phyloP scores from a whole-genome alignment of 2,797 vertebrate genomes.

The Denticeps clupeoides region DNA sequence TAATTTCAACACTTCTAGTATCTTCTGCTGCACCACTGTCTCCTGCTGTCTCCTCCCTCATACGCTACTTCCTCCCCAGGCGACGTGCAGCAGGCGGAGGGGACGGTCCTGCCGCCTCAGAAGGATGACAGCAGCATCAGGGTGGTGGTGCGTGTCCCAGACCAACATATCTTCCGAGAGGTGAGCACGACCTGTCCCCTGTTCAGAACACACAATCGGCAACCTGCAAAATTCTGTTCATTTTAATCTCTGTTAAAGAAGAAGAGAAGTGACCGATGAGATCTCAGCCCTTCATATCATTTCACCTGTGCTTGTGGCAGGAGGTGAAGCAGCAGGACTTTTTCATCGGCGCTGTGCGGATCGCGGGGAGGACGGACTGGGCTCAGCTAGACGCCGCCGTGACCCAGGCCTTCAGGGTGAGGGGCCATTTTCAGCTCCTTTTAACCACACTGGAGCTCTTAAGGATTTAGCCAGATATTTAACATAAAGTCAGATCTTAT shows the following conservation, averaged over 20 bases:
- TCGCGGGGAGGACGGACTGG: slow-evolving; percentile 89
- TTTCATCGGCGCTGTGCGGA: slow-evolving; percentile 77
- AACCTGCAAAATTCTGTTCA: too few relatives aligned
- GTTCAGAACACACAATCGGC: too few relatives aligned
- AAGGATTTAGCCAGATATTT: too few relatives aligned
- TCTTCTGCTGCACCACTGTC: background rate
- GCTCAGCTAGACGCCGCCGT: slow-evolving; percentile 83
- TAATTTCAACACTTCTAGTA: too few relatives aligned
- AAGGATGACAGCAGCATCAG: slow-evolving; percentile 78
- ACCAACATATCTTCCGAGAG: slow-evolving; percentile 86
- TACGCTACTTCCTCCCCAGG: slow-evolving; percentile 41
- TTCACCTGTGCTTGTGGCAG: too few relatives aligned
- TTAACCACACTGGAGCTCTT: too few relatives aligned
- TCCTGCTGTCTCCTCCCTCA: background rate
- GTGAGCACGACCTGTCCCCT: slow-evolving; percentile 47
- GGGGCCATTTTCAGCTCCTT: too few relatives aligned
- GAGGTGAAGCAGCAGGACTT: slow-evolving; percentile 93
- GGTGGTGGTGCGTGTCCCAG: slow-evolving; percentile 78
- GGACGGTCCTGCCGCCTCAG: slow-evolving; percentile 61
- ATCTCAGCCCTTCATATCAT: too few relatives aligned
- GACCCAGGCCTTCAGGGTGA: slow-evolving; percentile 88
- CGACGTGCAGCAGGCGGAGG: slow-evolving; percentile 74
- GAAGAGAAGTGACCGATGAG: too few relatives aligned
- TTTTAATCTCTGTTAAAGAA: too few relatives aligned
- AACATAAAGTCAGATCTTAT: too few relatives aligned